A percentile compares a stretch with the other conserved stretches of the same genome.
Conservation (phyloP, 2,113 vertebrate genomes). For the Hydropotes inermis region DNA sequence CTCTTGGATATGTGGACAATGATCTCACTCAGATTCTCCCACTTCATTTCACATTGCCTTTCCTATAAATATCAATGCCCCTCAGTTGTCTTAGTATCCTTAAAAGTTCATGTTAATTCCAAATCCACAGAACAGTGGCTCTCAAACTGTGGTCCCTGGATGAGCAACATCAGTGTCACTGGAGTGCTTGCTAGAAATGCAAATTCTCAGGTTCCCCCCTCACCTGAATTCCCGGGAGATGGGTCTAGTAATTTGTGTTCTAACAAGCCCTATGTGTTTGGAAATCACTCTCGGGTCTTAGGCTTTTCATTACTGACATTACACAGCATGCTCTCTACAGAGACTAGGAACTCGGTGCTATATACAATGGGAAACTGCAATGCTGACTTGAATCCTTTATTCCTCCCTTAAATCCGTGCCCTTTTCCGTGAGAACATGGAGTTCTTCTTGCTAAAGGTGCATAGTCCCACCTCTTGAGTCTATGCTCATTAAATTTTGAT, state of each 20-base stretch:
- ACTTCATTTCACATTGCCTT: slow-evolving; percentile 44
- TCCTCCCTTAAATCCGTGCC: not conserved
- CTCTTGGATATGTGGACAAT: not conserved
- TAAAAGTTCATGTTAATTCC: not conserved
- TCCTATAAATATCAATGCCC: not conserved
- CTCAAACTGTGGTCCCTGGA: not conserved
- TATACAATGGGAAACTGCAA: not conserved
- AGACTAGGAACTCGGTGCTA: not conserved
- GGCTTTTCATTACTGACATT: not conserved
- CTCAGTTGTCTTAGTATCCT: not conserved
- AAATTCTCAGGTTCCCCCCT: not conserved
- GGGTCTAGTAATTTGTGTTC: not conserved
- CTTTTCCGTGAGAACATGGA: not conserved
- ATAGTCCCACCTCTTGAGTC: not conserved
- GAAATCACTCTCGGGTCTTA: not conserved
- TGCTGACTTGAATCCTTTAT: not conserved
- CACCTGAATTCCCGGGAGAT: not conserved
- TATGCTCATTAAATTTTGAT: not conserved
- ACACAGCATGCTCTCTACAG: not conserved
- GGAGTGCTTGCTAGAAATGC: not conserved
- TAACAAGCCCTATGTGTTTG: not conserved
- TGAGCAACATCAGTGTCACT: not conserved
- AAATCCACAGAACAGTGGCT: not conserved
- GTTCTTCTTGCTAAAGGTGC: not conserved
- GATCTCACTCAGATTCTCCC: not conserved